Conservation (phyloP, 2,797 vertebrate species). For the Enteromius fasciolatus region DNA sequence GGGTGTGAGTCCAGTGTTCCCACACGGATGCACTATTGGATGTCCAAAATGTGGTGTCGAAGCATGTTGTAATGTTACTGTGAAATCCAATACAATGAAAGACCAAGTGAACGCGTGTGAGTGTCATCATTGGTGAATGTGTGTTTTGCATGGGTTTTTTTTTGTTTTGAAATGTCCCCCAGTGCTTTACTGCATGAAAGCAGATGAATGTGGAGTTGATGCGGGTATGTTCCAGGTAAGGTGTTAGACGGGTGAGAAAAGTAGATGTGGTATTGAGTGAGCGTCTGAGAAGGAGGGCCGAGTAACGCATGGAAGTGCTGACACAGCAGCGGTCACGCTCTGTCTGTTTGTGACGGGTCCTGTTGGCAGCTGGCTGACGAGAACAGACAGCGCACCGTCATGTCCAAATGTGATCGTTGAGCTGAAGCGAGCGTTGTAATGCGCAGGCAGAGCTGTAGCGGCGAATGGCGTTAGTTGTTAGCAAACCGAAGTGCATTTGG, state of each 20-base stretch:
- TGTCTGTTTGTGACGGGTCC: slow-evolving; percentile 46
- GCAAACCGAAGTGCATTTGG: background rate
- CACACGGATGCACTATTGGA: no score
- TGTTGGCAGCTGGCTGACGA: slow-evolving; percentile 36
- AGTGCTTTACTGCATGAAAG: background rate
- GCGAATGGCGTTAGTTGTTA: background rate
- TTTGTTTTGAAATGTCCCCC: no score
- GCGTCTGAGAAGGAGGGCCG: background rate
- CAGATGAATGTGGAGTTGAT: background rate
- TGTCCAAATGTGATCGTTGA: slow-evolving; percentile 7
- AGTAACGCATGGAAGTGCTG: slow-evolving; percentile 23
- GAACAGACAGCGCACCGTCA: slow-evolving; percentile 28
- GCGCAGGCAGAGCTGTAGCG: background rate
- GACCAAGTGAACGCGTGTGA: background rate
- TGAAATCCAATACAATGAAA: no score
- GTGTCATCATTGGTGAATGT: background rate
- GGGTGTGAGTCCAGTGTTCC: no score
- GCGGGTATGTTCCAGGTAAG: background rate
- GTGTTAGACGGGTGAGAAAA: background rate
- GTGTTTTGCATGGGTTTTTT: no score
- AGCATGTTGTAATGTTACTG: no score
- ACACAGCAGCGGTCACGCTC: slow-evolving; percentile 53
- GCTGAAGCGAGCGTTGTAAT: background rate
- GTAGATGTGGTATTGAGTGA: background rate
- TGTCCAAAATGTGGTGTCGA: no score